phyloP scores from a whole-genome alignment of 2,888 invertebrate genomes.

The Halictus quadricinctus region DNA sequence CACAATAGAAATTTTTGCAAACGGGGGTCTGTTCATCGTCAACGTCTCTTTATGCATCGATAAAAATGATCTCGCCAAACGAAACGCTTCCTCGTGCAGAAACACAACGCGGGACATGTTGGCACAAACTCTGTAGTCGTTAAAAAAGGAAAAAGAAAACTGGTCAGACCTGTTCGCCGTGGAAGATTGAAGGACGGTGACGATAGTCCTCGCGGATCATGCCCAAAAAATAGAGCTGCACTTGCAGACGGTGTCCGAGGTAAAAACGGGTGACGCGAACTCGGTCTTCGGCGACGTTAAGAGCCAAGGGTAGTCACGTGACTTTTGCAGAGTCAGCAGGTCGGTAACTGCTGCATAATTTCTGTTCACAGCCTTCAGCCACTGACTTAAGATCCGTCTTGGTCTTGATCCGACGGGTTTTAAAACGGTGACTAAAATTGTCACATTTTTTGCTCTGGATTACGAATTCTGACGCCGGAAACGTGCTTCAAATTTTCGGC shows the following conservation, averaged over 20 bases:
- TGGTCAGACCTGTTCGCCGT: constrained; percentile 10
- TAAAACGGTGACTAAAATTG: too few relatives aligned
- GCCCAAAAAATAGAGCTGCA: background rate
- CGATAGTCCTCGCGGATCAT: background rate
- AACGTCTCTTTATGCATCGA: background rate
- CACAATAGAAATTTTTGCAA: background rate
- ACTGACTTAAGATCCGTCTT: too few relatives aligned
- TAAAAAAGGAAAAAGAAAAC: background rate
- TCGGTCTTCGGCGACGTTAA: background rate
- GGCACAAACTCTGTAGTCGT: background rate
- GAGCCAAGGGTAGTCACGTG: too few relatives aligned
- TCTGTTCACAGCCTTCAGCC: too few relatives aligned
- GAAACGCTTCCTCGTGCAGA: background rate
- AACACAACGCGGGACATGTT: background rate
- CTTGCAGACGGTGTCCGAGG: background rate
- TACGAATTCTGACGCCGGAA: too few relatives aligned
- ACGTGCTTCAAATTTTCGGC: too few relatives aligned
- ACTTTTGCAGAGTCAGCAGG: too few relatives aligned
- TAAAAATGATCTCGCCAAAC: background rate
- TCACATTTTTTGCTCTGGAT: too few relatives aligned
- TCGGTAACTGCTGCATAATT: too few relatives aligned
- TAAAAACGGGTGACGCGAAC: background rate
- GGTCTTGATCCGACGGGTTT: too few relatives aligned
- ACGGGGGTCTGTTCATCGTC: background rate
- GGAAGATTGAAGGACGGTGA: background rate